phyloP scores from a whole-genome alignment of 2,113 vertebrate genomes.

The Henicopernis longicauda region DNA sequence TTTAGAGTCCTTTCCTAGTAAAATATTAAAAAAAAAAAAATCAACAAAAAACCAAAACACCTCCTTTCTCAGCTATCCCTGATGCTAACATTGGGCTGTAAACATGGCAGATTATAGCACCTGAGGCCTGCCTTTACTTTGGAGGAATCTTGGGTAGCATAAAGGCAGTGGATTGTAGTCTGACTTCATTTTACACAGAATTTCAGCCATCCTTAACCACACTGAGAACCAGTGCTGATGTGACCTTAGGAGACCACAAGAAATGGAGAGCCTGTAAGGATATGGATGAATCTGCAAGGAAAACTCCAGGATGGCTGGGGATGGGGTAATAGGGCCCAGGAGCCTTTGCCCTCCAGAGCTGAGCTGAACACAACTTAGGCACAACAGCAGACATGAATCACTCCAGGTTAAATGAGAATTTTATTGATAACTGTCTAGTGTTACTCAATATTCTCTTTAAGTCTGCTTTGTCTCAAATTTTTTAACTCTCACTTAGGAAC shows the following conservation, averaged over 20 bases:
- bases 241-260: background rate
- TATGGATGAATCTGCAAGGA: background rate
- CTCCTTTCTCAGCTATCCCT: background rate
- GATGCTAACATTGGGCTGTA: background rate
- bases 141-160: background rate
- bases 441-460: background rate
- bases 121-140: background rate
- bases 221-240: background rate
- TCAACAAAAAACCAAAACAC: accelerated
- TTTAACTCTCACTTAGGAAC: background rate
- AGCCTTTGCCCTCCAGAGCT: background rate
- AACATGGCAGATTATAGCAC: background rate
- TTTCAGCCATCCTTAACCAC: background rate
- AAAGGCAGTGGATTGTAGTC: background rate
- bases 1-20: background rate
- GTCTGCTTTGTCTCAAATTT: background rate
- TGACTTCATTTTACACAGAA: background rate
- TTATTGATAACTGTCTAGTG: background rate
- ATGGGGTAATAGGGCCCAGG: background rate
- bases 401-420: background rate
- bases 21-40: background rate
- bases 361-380: background rate
- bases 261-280: background rate
- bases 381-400: background rate
- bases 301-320: background rate